Conservation (phyloP, 2,888 invertebrate species). For the Incurvaria masculella region DNA sequence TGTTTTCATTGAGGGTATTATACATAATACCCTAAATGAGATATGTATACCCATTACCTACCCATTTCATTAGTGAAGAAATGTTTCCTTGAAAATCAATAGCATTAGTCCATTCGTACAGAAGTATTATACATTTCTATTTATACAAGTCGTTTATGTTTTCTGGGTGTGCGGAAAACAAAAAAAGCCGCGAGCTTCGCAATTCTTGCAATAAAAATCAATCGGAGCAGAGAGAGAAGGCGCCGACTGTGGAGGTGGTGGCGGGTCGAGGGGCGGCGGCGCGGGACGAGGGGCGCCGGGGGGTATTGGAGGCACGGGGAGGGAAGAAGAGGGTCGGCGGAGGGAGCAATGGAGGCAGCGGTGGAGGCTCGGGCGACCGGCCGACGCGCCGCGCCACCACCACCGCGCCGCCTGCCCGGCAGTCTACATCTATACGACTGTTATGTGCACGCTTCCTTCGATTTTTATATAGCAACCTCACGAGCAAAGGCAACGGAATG, state of each 20-base stretch:
- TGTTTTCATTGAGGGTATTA: too few relatives aligned
- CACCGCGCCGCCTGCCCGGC: slow-evolving; percentile 28
- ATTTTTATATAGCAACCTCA: background rate
- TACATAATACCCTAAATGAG: too few relatives aligned
- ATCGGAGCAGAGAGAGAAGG: slow-evolving; percentile 55
- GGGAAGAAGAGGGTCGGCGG: background rate
- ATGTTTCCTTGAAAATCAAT: slow-evolving; percentile 57
- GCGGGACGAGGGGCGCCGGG: slow-evolving; percentile 27
- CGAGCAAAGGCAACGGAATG: background rate
- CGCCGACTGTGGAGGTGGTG: slow-evolving; percentile 33
- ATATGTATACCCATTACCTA: too few relatives aligned
- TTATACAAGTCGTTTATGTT: slow-evolving; percentile 34
- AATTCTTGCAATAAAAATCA: slow-evolving; percentile 60
- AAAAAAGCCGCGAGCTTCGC: slow-evolving; percentile 42
- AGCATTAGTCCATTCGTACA: slow-evolving; percentile 55
- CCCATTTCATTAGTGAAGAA: too few relatives aligned
- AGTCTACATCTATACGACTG: slow-evolving; percentile 20
- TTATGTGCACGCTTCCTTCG: background rate
- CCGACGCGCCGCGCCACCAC: slow-evolving; percentile 27
- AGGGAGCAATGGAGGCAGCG: too few relatives aligned
- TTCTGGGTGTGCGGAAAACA: slow-evolving; percentile 43
- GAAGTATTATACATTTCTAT: slow-evolving; percentile 52
- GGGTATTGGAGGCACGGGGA: background rate
- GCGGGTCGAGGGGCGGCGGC: slow-evolving; percentile 11
- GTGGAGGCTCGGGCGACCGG: slow-evolving; percentile 4